Evolutionary conservation across 2,888 invertebrate genomes (phyloP).

Genomic region (Andrena hattorfiana): DNA sequence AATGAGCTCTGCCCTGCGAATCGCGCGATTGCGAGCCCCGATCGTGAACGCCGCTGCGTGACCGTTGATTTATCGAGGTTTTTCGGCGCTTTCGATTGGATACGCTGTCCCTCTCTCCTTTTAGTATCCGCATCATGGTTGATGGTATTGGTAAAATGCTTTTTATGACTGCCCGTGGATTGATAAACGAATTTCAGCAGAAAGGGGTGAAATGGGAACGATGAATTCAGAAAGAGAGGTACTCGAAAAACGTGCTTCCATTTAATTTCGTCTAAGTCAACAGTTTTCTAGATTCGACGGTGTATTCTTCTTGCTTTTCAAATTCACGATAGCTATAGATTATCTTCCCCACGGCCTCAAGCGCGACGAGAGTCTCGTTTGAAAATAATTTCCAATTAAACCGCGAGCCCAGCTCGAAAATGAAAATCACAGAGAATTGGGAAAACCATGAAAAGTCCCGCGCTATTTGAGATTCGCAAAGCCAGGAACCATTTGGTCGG

Average conservation of each 20-base stretch:
- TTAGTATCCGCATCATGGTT: neutral
- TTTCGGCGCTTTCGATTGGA: neutral
- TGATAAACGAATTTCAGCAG: no score
- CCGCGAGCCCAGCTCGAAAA: neutral
- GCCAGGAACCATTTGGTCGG: slow-evolving; percentile 8
- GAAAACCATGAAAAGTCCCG: neutral
- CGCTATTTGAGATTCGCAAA: neutral
- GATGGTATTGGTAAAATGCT: neutral
- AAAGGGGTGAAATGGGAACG: no score
- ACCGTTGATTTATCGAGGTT: neutral
- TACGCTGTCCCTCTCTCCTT: neutral
- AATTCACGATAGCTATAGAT: no score
- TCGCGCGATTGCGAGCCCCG: neutral
- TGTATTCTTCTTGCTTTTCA: no score
- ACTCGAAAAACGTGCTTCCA: no score
- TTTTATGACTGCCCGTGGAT: no score
- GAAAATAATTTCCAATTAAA: neutral
- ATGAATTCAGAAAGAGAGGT: no score
- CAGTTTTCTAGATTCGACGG: no score
- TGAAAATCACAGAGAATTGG: neutral
- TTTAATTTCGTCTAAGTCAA: no score
- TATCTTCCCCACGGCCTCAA: no score
- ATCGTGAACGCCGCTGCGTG: neutral
- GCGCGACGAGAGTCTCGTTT: neutral
- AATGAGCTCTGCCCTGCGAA: slow-evolving; percentile 4